phyloP scores from a whole-genome alignment of 2,888 invertebrate species.

The Rotaria magnacalcarata region DNA sequence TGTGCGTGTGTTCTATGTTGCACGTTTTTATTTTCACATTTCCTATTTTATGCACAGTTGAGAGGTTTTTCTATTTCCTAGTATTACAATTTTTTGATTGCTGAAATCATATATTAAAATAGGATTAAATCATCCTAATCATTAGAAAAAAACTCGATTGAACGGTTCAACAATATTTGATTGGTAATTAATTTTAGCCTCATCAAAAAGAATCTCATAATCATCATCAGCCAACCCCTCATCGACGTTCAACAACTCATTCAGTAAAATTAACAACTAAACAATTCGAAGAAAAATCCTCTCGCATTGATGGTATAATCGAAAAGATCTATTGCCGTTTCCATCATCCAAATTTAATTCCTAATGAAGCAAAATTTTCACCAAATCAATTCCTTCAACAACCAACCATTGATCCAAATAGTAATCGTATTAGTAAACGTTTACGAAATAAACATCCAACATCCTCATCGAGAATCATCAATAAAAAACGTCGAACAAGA shows the following conservation, averaged over 20 bases:
- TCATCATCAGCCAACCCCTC: neutral
- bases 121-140: too few species aligned
- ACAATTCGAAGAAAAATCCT: slow-evolving; percentile 10
- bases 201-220: slow-evolving; percentile 14
- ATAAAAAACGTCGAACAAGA: neutral
- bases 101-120: too few species aligned
- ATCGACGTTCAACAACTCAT: neutral
- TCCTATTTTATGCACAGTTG: too few species aligned
- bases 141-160: too few species aligned
- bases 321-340: slow-evolving; percentile 13
- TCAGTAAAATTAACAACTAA: neutral
- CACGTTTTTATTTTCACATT: too few species aligned
- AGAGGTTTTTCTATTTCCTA: too few species aligned
- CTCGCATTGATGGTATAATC: neutral
- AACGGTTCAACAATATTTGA: too few species aligned
- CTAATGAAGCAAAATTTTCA: neutral
- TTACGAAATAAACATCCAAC: neutral
- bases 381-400: neutral
- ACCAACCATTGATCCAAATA: neutral
- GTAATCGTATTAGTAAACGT: neutral
- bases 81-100: too few species aligned
- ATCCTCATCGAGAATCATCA: neutral
- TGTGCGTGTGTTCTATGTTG: too few species aligned
- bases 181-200: neutral
- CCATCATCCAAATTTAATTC: neutral